Evolutionary conservation across 2,888 invertebrate genomes (phyloP).

Genomic region (Theretra japonica): DNA sequence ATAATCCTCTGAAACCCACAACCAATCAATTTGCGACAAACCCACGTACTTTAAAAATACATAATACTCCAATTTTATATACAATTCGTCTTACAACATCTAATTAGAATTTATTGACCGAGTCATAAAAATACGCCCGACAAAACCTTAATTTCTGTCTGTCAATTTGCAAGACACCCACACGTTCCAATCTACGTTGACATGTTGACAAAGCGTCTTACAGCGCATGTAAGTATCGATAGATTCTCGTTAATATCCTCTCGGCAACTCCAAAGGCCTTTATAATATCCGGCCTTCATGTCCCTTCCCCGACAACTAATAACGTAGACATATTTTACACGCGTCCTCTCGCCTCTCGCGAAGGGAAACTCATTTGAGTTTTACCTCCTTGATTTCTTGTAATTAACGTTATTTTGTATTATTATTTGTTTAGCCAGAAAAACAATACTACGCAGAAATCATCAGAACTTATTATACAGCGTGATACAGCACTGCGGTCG

Average conservation of each 20-base stretch:
- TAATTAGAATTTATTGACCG: too few species aligned
- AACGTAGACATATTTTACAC: constrained; percentile 41
- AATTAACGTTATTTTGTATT: neutral
- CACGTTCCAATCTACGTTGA: neutral
- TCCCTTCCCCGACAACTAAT: constrained; percentile 48
- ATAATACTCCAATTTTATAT: too few species aligned
- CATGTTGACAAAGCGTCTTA: neutral
- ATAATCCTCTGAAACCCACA: too few species aligned
- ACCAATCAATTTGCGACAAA: too few species aligned
- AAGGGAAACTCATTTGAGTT: constrained; percentile 33
- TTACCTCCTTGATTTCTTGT: neutral
- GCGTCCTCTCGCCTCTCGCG: constrained; percentile 40
- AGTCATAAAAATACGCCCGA: too few species aligned
- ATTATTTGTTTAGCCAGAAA: too few species aligned
- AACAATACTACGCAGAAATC: too few species aligned
- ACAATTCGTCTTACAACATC: too few species aligned
- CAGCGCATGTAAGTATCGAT: constrained; percentile 35
- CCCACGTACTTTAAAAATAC: too few species aligned
- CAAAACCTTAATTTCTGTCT: neutral
- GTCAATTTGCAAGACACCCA: neutral
- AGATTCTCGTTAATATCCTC: constrained; percentile 61
- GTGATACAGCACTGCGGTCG: too few species aligned
- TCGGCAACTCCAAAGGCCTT: constrained; percentile 56
- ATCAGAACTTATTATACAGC: too few species aligned
- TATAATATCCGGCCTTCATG: constrained; percentile 61